Evolutionary conservation across 2,797 vertebrate genomes (phyloP).

Genomic region (Moxostoma hubbsi): DNA sequence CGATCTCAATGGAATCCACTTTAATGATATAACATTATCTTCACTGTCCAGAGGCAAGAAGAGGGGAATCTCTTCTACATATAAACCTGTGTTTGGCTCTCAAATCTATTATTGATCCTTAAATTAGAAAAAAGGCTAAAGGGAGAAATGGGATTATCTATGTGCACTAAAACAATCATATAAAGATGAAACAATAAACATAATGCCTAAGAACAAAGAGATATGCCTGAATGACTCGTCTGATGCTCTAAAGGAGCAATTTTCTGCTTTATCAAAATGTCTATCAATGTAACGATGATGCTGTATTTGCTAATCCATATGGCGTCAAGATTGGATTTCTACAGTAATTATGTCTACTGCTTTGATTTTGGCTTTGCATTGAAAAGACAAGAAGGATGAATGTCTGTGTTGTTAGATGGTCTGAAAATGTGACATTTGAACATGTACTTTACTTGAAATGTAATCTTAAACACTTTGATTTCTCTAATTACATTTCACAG

Average conservation of each 20-base stretch:
- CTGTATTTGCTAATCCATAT: constrained; percentile 21
- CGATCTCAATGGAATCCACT: too few relatives aligned
- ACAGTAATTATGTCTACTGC: constrained; percentile 12
- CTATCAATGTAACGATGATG: too few relatives aligned
- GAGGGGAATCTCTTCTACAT: too few relatives aligned
- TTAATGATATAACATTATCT: too few relatives aligned
- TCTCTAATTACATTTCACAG: too few relatives aligned
- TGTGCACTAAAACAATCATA: neutral
- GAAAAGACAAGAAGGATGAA: neutral
- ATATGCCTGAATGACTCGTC: neutral
- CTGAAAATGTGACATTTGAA: neutral
- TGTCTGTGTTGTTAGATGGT: neutral
- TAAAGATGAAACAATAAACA: constrained; percentile 3
- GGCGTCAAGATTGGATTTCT: constrained; percentile 20
- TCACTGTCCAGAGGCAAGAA: too few relatives aligned
- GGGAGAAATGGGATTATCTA: neutral
- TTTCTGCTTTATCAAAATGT: too few relatives aligned
- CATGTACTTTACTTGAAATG: constrained; percentile 7
- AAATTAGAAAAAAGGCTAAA: neutral
- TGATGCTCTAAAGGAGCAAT: too few relatives aligned
- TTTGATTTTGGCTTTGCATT: constrained; percentile 7
- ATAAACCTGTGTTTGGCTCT: too few relatives aligned
- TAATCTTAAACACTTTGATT: constrained; percentile 2
- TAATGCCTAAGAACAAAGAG: neutral
- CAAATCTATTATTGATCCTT: constrained; percentile 14